These are phyloP conservation scores for Spodoptera picta DNA, from an alignment of 2,888 invertebrate species.

Conservation along the genomic window DNA sequence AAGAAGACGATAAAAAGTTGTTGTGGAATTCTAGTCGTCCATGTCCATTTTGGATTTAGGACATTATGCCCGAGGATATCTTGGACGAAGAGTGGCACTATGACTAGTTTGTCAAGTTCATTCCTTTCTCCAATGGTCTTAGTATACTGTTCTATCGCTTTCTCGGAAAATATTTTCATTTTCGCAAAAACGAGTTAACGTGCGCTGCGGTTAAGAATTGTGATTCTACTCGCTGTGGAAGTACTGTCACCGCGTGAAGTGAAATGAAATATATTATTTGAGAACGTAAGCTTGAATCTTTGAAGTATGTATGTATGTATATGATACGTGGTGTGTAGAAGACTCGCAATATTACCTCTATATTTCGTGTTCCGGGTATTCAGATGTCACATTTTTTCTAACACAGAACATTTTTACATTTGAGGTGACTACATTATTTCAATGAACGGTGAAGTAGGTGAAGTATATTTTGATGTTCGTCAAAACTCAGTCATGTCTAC, in stretches of 20 bases:
- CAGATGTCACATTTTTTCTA: too few relatives aligned
- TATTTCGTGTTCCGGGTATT: too few relatives aligned
- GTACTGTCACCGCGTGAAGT: conserved; percentile 45
- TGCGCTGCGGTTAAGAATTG: conserved; percentile 34
- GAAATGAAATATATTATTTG: conserved; percentile 30
- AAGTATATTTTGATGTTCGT: too few relatives aligned
- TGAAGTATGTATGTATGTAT: too few relatives aligned
- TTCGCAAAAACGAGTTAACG: conserved; percentile 48
- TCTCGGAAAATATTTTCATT: conserved; percentile 60
- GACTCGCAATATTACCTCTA: too few relatives aligned
- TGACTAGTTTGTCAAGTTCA: conserved; percentile 67
- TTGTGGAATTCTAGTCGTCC: conserved; percentile 60
- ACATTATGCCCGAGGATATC: conserved; percentile 72
- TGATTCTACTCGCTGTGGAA: conserved; percentile 13
- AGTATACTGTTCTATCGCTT: conserved; percentile 56
- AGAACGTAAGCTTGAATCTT: conserved; percentile 19
- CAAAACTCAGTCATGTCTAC: too few relatives aligned
- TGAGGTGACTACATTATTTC: too few relatives aligned
- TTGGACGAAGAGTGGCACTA: conserved; percentile 63
- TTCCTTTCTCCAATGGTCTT: conserved; percentile 68
- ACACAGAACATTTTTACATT: too few relatives aligned
- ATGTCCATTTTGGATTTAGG: conserved; percentile 73
- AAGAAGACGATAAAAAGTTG: conserved; percentile 61
- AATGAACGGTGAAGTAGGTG: too few relatives aligned
- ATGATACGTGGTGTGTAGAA: too few relatives aligned